Percentiles rank a stretch among this genome's conserved stretches.
Conservation (phyloP, 2,888 invertebrate species). For the Philopedon plagiatum region DNA sequence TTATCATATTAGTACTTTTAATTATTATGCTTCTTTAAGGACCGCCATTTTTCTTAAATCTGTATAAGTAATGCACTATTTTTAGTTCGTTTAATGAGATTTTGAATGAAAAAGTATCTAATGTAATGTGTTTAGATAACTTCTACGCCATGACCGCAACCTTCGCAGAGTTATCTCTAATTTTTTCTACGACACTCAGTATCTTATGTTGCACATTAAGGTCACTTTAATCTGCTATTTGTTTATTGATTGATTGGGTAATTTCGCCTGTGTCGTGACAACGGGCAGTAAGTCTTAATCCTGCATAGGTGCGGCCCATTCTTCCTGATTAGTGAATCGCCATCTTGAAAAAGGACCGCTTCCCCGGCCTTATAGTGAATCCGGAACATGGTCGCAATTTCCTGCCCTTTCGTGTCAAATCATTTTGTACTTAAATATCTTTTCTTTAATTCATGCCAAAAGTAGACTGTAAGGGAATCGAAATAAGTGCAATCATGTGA, state of each 20-base stretch:
- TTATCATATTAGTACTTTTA: no score
- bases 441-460: constrained; percentile 20
- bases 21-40: no score
- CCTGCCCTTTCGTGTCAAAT: constrained; percentile 67
- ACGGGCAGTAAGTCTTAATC: constrained; percentile 53
- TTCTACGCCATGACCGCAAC: constrained; percentile 42
- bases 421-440: constrained; percentile 35
- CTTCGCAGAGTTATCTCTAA: constrained; percentile 43
- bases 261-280: constrained; percentile 65
- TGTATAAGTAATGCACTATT: neutral
- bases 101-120: constrained; percentile 20
- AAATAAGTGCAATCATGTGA: no score
- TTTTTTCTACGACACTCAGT: constrained; percentile 47
- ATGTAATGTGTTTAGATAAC: constrained; percentile 27
- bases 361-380: constrained; percentile 62
- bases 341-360: constrained; percentile 64
- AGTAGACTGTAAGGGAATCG: no score
- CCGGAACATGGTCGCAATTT: constrained; percentile 66
- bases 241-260: constrained; percentile 61
- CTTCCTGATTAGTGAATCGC: constrained; percentile 67
- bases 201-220: constrained; percentile 42
- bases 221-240: constrained; percentile 52
- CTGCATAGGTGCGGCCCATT: constrained; percentile 66
- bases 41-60: neutral
- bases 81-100: neutral